phyloP scores from a whole-genome alignment of 2,113 vertebrate genomes.

The Pavo muticus region DNA sequence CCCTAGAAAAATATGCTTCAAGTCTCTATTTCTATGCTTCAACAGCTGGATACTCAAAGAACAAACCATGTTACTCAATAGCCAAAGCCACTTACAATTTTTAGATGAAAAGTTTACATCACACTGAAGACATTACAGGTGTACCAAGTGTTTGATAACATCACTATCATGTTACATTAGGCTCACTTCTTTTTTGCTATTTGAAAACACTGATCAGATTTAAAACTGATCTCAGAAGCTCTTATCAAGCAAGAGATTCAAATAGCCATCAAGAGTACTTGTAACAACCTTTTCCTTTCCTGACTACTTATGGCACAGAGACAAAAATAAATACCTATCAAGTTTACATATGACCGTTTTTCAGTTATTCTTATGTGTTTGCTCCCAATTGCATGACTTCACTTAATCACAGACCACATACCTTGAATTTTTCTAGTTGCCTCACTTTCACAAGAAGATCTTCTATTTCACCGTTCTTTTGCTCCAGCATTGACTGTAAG shows the following conservation, averaged over 20 bases:
- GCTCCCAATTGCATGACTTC: background rate
- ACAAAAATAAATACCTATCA: background rate
- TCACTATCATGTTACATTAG: background rate
- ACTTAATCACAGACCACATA: conserved; percentile 37
- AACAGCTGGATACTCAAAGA: background rate
- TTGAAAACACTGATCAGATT: background rate
- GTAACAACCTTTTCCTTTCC: background rate
- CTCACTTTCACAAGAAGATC: conserved; percentile 87
- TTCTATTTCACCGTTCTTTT: conserved; percentile 94
- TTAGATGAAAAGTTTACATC: background rate
- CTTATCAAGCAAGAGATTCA: background rate
- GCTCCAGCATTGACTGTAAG: conserved; percentile 89
- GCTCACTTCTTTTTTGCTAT: background rate
- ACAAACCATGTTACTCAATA: background rate
- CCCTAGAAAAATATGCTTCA: background rate
- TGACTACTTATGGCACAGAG: background rate
- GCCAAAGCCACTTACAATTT: background rate
- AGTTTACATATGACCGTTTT: background rate
- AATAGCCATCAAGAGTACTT: background rate
- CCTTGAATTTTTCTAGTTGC: conserved; percentile 89
- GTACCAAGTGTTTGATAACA: background rate
- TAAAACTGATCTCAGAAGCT: background rate
- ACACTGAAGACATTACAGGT: background rate
- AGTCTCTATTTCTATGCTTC: background rate
- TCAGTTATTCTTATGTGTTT: background rate